These are phyloP conservation scores for Physeter macrocephalus DNA, from an alignment of 2,113 vertebrate species.

Conservation along the genomic window DNA sequence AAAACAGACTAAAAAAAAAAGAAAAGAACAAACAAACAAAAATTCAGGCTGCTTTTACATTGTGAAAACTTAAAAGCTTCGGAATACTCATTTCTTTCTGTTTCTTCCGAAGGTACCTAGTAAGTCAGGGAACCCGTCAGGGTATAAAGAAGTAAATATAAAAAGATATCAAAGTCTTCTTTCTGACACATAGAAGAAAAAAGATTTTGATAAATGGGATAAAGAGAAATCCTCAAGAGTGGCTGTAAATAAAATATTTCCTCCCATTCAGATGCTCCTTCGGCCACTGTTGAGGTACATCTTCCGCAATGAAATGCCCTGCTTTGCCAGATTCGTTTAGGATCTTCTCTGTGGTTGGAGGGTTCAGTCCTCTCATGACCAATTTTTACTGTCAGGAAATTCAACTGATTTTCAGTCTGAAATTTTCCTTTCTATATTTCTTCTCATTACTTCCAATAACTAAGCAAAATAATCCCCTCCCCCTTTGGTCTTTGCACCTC, in stretches of 20 bases:
- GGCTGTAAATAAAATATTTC: background rate
- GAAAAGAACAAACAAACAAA: background rate
- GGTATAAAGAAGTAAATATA: background rate
- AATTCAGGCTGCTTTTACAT: background rate
- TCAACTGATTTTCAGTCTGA: conserved; percentile 7
- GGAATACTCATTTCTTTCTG: background rate
- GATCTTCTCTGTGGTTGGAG: background rate
- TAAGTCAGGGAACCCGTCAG: background rate
- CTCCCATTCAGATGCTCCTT: background rate
- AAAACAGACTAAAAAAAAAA: background rate
- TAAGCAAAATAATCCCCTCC: background rate
- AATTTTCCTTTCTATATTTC: background rate
- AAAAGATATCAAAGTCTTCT: background rate
- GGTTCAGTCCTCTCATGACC: background rate
- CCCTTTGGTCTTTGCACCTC: conserved; percentile 7
- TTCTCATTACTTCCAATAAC: background rate
- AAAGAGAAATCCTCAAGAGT: background rate
- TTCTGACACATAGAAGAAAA: background rate
- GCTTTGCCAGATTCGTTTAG: background rate
- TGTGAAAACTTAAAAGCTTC: background rate
- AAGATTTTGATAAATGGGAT: background rate
- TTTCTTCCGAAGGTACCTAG: background rate
- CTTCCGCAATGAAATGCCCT: background rate
- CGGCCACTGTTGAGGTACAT: background rate
- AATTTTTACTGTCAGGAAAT: background rate